phyloP scores from a whole-genome alignment of 2,888 invertebrate genomes.

The Drosophila parthenogenetica region DNA sequence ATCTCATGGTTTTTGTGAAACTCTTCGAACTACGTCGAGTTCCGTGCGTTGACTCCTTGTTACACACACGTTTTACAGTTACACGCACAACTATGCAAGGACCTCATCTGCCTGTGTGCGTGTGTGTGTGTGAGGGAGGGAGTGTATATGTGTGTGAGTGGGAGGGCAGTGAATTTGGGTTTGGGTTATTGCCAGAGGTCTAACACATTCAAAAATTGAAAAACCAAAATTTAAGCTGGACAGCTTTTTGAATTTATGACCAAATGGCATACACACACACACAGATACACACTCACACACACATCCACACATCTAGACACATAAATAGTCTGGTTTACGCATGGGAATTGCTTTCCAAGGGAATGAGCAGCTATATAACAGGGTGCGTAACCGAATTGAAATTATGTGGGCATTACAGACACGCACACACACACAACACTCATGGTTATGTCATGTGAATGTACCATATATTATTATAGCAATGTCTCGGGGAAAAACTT shows the following conservation, averaged over 20 bases:
- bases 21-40: conserved; percentile 27
- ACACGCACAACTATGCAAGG: conserved; percentile 74
- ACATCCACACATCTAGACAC: conserved; percentile 17
- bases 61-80: conserved; percentile 71
- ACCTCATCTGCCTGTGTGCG: neutral
- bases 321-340: conserved; percentile 67
- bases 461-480: conserved; percentile 50
- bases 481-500: conserved; percentile 30
- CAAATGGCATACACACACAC: conserved; percentile 61
- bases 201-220: conserved; percentile 76
- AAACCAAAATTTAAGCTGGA: conserved; percentile 79
- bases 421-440: conserved; percentile 20
- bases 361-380: conserved; percentile 30
- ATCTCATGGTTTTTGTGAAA: conserved; percentile 76
- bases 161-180: neutral
- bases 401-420: conserved; percentile 46
- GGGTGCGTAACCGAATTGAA: conserved; percentile 51
- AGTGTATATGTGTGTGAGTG: neutral
- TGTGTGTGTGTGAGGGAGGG: conserved; percentile 7
- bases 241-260: conserved; percentile 79
- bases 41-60: conserved; percentile 71
- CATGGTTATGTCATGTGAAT: conserved; percentile 48
- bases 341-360: conserved; percentile 65
- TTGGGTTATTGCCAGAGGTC: conserved; percentile 43
- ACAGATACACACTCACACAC: conserved; percentile 31